These are phyloP conservation scores for Coccyzus lansbergi DNA, from an alignment of 2,797 vertebrate species.

Conservation along the genomic window DNA sequence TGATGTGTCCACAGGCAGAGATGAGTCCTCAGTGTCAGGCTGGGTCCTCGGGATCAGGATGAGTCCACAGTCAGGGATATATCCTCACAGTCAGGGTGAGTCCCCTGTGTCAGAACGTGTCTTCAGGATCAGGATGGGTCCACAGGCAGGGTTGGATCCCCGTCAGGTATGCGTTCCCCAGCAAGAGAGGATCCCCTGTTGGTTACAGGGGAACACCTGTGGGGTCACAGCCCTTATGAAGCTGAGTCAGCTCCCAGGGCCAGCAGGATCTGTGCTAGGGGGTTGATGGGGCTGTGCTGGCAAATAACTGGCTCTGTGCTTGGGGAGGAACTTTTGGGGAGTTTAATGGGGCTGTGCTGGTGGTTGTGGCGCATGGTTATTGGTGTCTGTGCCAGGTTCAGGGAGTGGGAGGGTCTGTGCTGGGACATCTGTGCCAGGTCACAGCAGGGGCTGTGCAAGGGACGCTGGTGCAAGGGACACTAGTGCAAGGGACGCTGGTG, in stretches of 20 bases:
- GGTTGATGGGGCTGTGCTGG: background rate
- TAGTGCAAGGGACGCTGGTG: background rate
- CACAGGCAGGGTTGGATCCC: background rate
- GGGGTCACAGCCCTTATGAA: background rate
- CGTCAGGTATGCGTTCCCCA: background rate
- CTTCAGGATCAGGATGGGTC: too few species aligned
- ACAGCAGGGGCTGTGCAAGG: background rate
- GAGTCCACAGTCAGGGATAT: too few species aligned
- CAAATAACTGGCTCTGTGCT: background rate
- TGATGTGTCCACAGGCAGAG: too few species aligned
- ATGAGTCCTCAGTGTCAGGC: background rate
- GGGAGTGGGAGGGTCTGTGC: background rate
- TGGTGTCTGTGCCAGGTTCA: accelerated
- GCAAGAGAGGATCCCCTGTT: background rate
- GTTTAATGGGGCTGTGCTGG: background rate
- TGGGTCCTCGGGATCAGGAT: background rate
- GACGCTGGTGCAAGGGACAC: background rate
- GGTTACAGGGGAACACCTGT: accelerated
- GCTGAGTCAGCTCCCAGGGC: accelerated
- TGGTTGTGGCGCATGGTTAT: too few species aligned
- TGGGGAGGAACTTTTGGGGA: accelerated
- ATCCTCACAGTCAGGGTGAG: too few species aligned
- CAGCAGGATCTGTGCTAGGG: accelerated
- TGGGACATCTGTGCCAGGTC: background rate
- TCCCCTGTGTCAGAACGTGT: too few species aligned